Percentiles rank a stretch among this genome's conserved stretches.
Evolutionary conservation across 2,888 invertebrate genomes (phyloP).

Genomic region (Helicoverpa assulta): DNA sequence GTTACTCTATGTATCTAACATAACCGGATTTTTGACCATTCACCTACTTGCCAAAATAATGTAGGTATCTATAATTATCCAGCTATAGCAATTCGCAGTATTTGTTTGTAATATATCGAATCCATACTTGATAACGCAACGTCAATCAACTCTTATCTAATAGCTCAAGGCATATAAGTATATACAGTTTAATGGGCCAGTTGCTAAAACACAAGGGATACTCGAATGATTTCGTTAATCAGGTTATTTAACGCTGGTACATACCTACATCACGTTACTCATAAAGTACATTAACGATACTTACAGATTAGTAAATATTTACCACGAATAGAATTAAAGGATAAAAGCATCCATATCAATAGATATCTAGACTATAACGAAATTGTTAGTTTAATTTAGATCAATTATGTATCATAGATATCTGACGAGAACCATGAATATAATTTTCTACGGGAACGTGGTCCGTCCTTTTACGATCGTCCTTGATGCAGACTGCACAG

Average conservation of each 20-base stretch:
- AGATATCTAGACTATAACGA: no score
- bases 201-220: background rate
- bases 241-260: no score
- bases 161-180: background rate
- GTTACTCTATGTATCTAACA: background rate
- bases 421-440: background rate
- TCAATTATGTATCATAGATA: background rate
- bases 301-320: no score
- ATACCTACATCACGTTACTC: no score
- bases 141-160: background rate
- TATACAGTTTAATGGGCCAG: background rate
- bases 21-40: conserved; percentile 33
- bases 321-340: no score
- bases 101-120: background rate
- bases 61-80: background rate
- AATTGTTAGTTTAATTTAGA: no score
- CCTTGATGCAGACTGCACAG: background rate
- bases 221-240: background rate
- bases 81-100: background rate
- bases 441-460: background rate
- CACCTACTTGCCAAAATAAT: background rate
- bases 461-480: background rate
- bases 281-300: no score
- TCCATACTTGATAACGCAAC: background rate
- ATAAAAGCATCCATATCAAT: no score